Evolutionary conservation across 1,140 invertebrate species (phyloP).

Genomic region (Neodiprion fabricii): DNA sequence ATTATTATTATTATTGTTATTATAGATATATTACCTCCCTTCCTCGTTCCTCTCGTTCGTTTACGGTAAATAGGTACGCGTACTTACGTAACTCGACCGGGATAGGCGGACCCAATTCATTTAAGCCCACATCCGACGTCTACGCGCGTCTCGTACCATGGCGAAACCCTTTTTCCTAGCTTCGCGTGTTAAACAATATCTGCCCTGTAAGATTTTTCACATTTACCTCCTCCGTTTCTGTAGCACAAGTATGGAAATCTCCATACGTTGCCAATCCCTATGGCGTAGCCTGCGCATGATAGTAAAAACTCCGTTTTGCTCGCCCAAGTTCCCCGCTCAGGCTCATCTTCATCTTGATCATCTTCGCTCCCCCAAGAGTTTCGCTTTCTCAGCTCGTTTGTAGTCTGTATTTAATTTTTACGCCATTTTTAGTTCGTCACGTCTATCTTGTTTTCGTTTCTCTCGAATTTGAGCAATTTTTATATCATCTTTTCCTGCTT

Average conservation of each 20-base stretch:
- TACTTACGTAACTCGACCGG: too few species aligned
- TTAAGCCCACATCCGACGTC: not conserved
- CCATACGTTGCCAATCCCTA: constrained; percentile 80
- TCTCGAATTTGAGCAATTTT: not conserved
- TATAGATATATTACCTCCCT: too few species aligned
- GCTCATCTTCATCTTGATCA: constrained; percentile 20
- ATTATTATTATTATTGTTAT: too few species aligned
- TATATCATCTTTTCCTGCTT: too few species aligned
- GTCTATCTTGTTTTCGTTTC: not conserved
- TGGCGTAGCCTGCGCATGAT: constrained; percentile 77
- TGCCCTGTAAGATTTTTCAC: not conserved
- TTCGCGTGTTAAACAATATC: too few species aligned
- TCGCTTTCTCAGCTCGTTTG: not conserved
- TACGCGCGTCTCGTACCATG: not conserved
- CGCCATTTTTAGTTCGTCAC: too few species aligned
- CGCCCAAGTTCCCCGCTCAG: constrained; percentile 67
- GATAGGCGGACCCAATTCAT: not conserved
- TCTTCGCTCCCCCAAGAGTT: not conserved
- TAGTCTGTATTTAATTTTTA: not conserved
- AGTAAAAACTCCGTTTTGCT: constrained; percentile 77
- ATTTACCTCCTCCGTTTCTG: constrained; percentile 67
- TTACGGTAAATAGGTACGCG: too few species aligned
- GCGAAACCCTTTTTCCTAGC: not conserved
- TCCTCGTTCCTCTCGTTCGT: too few species aligned
- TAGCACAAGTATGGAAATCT: constrained; percentile 77